Evolutionary conservation across 2,888 invertebrate genomes (phyloP), one percentile per base, ranked within the genome.

Genomic region (Aphodius granarius): DNA sequence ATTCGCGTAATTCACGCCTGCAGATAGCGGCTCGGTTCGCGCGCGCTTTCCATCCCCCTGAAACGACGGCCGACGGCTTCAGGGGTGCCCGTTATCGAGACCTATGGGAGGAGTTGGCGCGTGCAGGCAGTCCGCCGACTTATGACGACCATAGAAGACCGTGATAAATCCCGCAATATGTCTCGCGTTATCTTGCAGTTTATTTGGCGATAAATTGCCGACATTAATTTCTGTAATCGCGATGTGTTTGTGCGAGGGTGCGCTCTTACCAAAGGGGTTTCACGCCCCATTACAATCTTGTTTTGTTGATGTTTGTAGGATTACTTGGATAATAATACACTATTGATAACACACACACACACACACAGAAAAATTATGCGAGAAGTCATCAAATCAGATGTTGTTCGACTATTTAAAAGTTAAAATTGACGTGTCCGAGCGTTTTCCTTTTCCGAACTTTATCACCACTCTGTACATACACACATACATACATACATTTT

Each of bases 1-100:
- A 86, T 85, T 85, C 85, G 83, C 85, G 86, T 86, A 86, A 85
- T 84, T 86, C 86, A 85, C 85, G 79, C 78, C 73, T 73, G 78
- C 78, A 79, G 82, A 81, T 81, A 81, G 80, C 80, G 80, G 79
- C 79, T 78, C 74, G 77, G 79, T 79, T 73, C n/a, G n/a, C n/a
- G n/a, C n/a, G 79, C 78, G 75, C 64, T 62, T 62, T 64, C n/a
- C n/a, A n/a, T 62, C 20, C 43, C 72, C 63, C 72, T 18, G n/a
- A 9, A 23, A n/a, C n/a, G 9, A 19, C 43, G 20, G 18, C 63
- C 62, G 72, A n/a, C 77, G 74, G 76, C 77, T 76, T 76, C 78
- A 75, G 78, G 77, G 78, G 78, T 77, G 75, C 79, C 9, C 68
- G 20, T 20, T 20, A 21, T 68, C 22, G 20, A 22, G 68, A 19